Conservation (phyloP, 2,888 invertebrate genomes). For the Glomeris marginata region DNA sequence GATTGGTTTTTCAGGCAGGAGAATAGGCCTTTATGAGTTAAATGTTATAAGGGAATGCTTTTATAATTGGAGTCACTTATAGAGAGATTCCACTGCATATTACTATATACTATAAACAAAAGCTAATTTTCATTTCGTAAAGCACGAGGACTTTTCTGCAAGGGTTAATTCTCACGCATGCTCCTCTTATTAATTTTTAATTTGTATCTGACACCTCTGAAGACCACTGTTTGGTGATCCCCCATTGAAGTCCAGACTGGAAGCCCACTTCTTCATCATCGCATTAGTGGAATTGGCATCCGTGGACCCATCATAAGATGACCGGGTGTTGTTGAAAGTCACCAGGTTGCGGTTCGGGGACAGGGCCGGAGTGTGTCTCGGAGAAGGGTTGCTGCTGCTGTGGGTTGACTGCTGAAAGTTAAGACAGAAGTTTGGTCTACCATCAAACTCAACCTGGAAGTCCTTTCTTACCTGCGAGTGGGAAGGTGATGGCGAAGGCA, state of each 20-base stretch:
- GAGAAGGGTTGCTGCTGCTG: constrained; percentile 25
- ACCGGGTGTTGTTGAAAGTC: background rate
- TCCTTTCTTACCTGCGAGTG: constrained; percentile 18
- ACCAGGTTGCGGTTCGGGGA: constrained; percentile 10
- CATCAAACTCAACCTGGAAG: constrained; percentile 2
- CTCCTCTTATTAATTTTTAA: background rate
- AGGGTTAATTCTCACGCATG: no score
- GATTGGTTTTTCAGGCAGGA: no score
- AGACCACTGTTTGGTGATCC: constrained; percentile 22
- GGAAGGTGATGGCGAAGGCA: constrained; percentile 42
- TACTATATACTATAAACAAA: no score
- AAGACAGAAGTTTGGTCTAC: no score
- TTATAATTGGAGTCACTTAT: no score
- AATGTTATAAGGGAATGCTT: no score
- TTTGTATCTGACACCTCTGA: background rate
- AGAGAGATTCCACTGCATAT: no score
- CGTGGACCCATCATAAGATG: no score
- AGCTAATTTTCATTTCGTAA: no score
- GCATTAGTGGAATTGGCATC: background rate
- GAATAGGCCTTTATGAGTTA: no score
- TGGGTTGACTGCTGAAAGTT: no score
- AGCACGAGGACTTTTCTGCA: no score
- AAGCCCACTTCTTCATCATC: constrained; percentile 54
- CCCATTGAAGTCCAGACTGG: constrained; percentile 62
- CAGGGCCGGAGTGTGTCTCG: constrained; percentile 18